phyloP scores from a whole-genome alignment of 2,113 vertebrate species.

The Dryoscopus gambensis region DNA sequence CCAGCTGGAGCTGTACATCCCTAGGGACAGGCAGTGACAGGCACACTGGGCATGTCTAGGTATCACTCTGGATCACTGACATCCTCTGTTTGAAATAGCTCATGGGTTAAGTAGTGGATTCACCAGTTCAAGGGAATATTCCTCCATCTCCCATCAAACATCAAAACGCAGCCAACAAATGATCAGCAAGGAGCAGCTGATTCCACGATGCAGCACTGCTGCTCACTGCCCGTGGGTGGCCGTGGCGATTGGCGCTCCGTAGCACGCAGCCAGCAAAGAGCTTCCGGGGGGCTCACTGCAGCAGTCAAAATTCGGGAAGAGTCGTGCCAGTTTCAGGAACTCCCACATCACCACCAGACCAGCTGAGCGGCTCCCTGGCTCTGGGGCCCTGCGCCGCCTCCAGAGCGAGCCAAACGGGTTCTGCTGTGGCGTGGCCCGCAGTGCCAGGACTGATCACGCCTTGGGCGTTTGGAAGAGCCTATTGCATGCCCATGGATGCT shows the following conservation, averaged over 20 bases:
- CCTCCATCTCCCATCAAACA: not conserved
- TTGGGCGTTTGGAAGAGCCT: not conserved
- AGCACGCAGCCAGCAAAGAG: not conserved
- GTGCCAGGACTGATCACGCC: not conserved
- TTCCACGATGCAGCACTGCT: fast-evolving
- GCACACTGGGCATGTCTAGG: not conserved
- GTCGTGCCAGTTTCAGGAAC: not conserved
- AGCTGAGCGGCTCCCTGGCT: constrained; percentile 31
- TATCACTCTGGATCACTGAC: not conserved
- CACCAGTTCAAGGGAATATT: not conserved
- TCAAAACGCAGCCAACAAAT: not conserved
- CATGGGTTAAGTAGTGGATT: not conserved
- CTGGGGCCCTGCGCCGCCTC: not conserved
- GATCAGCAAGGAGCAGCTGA: not conserved
- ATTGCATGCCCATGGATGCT: not conserved
- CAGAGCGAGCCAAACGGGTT: constrained; percentile 20
- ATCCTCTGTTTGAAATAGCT: not conserved
- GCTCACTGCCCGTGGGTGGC: fast-evolving
- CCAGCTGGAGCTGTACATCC: not conserved
- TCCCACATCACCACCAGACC: constrained; percentile 5
- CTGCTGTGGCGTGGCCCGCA: not conserved
- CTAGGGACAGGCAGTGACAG: not conserved
- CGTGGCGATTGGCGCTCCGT: not conserved
- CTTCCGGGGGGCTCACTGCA: fast-evolving
- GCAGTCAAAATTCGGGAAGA: not conserved